A percentile compares a stretch with the other conserved stretches of the same genome.
These are phyloP conservation scores for Astropecten irregularis DNA, from an alignment of 53 echinoderm and acorn worm genomes.

Conservation along the genomic window DNA sequence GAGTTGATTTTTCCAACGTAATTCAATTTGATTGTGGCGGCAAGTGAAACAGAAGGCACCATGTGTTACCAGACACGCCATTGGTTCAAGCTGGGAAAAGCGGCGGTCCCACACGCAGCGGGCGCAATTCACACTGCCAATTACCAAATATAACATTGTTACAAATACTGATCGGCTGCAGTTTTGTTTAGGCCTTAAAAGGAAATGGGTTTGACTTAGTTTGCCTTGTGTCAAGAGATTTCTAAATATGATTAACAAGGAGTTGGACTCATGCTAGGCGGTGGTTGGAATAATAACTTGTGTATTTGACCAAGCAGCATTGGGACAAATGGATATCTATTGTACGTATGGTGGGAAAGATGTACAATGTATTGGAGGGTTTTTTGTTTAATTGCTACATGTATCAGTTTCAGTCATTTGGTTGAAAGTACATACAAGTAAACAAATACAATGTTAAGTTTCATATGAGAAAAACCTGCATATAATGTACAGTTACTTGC, in stretches of 20 bases:
- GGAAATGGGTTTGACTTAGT: neutral
- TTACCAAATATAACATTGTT: slow-evolving; percentile 59
- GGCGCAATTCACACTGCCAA: slow-evolving; percentile 37
- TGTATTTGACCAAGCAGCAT: no score
- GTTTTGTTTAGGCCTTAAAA: neutral
- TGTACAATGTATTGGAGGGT: no score
- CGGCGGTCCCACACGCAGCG: slow-evolving; percentile 35
- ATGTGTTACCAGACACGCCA: slow-evolving; percentile 40
- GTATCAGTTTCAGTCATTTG: no score
- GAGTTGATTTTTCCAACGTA: slow-evolving; percentile 54
- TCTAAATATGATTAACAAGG: neutral
- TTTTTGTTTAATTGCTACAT: no score
- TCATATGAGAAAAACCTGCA: no score
- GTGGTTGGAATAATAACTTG: no score
- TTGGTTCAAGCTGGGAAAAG: slow-evolving; percentile 46
- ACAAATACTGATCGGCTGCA: slow-evolving; percentile 1
- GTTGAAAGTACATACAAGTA: no score
- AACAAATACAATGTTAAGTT: no score
- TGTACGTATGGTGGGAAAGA: no score
- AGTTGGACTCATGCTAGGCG: no score
- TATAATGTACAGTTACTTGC: no score
- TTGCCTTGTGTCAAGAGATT: neutral
- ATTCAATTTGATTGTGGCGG: slow-evolving; percentile 60
- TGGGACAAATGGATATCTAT: no score
- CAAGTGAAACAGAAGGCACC: slow-evolving; percentile 46